Evolutionary conservation across 2,113 vertebrate genomes (phyloP).

Genomic region (Anguilla rostrata): DNA sequence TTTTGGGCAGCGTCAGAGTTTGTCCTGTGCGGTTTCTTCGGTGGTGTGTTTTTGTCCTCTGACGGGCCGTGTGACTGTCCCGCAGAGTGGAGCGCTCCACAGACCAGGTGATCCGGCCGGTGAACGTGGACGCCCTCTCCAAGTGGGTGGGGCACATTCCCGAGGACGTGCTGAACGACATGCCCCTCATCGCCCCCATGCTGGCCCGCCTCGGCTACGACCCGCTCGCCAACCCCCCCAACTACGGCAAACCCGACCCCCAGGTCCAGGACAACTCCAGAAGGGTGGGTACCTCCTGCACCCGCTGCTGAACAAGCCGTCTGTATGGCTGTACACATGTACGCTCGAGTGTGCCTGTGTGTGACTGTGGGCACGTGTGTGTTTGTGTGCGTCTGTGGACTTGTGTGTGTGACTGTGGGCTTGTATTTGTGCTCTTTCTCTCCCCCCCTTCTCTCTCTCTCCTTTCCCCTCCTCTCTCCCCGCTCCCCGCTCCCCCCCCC

Average conservation of each 20-base stretch:
- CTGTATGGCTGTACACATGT: too few relatives aligned
- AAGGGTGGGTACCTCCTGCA: conserved; percentile 52
- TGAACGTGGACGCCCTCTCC: conserved; percentile 86
- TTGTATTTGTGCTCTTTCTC: too few relatives aligned
- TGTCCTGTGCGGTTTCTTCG: background rate
- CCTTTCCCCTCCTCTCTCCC: too few relatives aligned
- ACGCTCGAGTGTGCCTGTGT: background rate
- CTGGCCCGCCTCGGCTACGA: conserved; percentile 88
- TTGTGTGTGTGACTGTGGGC: too few relatives aligned
- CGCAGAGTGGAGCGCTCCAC: conserved; percentile 90
- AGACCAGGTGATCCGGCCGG: conserved; percentile 94
- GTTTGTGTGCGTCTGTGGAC: background rate
- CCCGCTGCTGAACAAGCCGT: background rate
- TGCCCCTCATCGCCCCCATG: conserved; percentile 94
- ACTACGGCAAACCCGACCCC: conserved; percentile 78
- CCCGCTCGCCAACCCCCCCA: conserved; percentile 88
- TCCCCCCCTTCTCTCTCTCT: too few relatives aligned
- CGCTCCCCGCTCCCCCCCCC: too few relatives aligned
- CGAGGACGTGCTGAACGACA: conserved; percentile 83
- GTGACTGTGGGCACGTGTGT: background rate
- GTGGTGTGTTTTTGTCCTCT: background rate
- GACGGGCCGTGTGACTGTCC: background rate
- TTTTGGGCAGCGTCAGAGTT: background rate
- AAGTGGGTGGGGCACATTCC: conserved; percentile 95
- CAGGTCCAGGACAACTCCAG: conserved; percentile 78